These are phyloP conservation scores for Taeniopygia guttata DNA, from an alignment of 2,797 vertebrate species.

Conservation along the genomic window DNA sequence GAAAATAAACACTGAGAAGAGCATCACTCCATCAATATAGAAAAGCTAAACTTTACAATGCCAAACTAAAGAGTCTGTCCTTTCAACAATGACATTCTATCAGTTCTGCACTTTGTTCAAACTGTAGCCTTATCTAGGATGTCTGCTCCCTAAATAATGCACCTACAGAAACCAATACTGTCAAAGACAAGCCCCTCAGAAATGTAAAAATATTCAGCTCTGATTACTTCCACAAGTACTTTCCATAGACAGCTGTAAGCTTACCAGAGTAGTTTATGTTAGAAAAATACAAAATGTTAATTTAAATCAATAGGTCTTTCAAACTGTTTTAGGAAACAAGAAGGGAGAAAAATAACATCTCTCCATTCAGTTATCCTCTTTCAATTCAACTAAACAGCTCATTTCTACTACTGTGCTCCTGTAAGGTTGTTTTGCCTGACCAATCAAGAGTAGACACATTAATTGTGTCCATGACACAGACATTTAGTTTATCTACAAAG, in stretches of 20 bases:
- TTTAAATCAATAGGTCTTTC: not conserved
- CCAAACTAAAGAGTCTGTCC: not conserved
- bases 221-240: not conserved
- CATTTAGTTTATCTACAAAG: not conserved
- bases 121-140: not conserved
- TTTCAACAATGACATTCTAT: not conserved
- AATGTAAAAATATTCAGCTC: not conserved
- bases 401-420: not conserved
- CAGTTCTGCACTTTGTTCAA: not conserved
- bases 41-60: not conserved
- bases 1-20: not conserved
- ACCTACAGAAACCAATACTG: not conserved
- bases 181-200: not conserved
- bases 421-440: not conserved
- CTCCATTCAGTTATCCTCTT: not conserved
- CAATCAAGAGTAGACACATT: not conserved
- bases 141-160: not conserved
- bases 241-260: not conserved
- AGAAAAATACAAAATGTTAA: not conserved
- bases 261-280: not conserved
- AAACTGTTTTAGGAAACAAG: not conserved
- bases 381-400: not conserved
- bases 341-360: not conserved
- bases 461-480: not conserved
- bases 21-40: not conserved